These are phyloP conservation scores for Drosophila gaucha DNA, from an alignment of 2,888 invertebrate species.

Conservation along the genomic window DNA sequence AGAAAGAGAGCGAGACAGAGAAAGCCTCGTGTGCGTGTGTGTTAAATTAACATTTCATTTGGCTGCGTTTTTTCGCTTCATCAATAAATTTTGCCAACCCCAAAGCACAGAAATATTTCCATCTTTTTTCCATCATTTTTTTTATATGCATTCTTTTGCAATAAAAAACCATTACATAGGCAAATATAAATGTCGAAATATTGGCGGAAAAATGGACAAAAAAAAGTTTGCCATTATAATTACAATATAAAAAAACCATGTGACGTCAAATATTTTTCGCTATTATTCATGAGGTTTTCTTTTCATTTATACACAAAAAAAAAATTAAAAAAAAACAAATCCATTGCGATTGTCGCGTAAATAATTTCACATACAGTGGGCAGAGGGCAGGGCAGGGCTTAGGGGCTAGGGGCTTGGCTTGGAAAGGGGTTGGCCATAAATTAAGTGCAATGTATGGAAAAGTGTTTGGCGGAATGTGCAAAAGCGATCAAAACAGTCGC, in stretches of 20 bases:
- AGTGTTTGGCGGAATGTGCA: conserved; percentile 6
- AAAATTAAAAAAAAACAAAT: conserved; percentile 9
- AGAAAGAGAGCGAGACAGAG: background rate
- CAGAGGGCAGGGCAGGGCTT: too few species aligned
- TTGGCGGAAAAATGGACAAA: conserved; percentile 47
- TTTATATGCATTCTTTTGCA: conserved; percentile 42
- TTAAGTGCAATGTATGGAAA: conserved; percentile 12
- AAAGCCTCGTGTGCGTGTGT: conserved; percentile 28
- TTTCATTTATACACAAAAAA: conserved; percentile 22
- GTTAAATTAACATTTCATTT: conserved; percentile 79
- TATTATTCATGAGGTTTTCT: conserved; percentile 69
- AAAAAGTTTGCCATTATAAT: conserved; percentile 65
- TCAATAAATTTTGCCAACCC: conserved; percentile 70
- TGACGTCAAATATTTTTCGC: conserved; percentile 72
- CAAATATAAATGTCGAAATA: conserved; percentile 58
- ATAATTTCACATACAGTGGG: conserved; percentile 33
- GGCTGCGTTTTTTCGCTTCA: conserved; percentile 66
- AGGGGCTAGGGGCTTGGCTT: too few species aligned
- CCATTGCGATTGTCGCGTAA: conserved; percentile 61
- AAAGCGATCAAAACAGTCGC: conserved; percentile 3
- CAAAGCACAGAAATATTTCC: conserved; percentile 31
- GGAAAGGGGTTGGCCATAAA: conserved; percentile 9
- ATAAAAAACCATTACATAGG: conserved; percentile 76
- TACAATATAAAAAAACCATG: conserved; percentile 65
- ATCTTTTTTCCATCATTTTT: conserved; percentile 29